Base-by-base conservation (phyloP, 2,113 vertebrate species). In the Garra rufa region DNA sequence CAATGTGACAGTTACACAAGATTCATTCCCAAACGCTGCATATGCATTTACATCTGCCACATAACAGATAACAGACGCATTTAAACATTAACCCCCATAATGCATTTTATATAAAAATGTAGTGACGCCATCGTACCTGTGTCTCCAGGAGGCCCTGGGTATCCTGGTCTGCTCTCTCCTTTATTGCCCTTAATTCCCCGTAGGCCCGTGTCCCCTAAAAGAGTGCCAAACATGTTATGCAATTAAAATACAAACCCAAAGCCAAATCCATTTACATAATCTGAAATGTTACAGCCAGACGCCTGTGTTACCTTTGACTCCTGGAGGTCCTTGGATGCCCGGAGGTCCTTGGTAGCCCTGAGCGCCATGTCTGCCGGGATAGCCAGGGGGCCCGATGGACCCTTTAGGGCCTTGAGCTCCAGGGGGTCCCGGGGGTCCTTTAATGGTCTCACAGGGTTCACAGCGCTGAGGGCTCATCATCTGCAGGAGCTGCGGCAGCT, bases 151-250 rank as follows among this genome's bases (percentile, higher is more conserved):
- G 89, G 88, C 76, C 95, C 95, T 26, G 92, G 89, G 19, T 91
- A 89, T 85, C 95, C 95, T 19, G 15, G 76, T 44, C 91, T 87
- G 79, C 92, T 89, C 80, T 96, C 94, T 30, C 94, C 94, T 89
- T 94, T 94, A 81, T 73, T 90, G 59, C 95, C 95, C 90, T 95
- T 95, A 14, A 91, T 87, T 9, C 95, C 95, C 85, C 86, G 92
- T 24, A 63, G 75, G 81, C 95, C 95, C 3, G 81, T 87, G 38
- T 96, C 94, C 75, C 95, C 95, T 96, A 43, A 84, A 44, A 87
- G 38, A 76, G 65, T 14, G 44, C 10, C 75, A 78, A 11, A 38
- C 38, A 83, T 30, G 52, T 34, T 80, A 59, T 28, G 7, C 43
- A 81, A 50, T 67, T 50, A 67, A 67, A 81, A 67, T 67, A 21